Evolutionary conservation across 1,140 invertebrate species (phyloP).

Genomic region (Mesaphorura yosii): DNA sequence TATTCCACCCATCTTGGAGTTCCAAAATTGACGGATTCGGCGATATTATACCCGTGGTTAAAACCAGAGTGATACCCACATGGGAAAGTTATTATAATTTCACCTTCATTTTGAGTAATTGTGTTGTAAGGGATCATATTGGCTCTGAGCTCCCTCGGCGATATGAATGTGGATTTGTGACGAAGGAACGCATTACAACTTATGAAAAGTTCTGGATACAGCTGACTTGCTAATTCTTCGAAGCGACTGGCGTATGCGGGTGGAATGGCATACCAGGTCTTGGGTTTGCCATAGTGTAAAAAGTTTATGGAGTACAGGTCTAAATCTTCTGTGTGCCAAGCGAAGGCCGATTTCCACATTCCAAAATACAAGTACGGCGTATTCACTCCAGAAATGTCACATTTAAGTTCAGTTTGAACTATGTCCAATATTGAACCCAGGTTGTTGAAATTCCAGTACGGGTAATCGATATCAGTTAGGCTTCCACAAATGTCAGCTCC

Average conservation of each 20-base stretch:
- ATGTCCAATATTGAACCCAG: constrained; percentile 88
- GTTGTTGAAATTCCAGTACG: constrained; percentile 90
- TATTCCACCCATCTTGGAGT: constrained; percentile 95
- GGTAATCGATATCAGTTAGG: constrained; percentile 75
- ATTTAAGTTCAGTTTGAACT: constrained; percentile 88
- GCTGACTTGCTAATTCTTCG: constrained; percentile 80
- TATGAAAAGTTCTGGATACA: constrained; percentile 73
- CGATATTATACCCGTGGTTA: constrained; percentile 97
- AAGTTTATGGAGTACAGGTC: constrained; percentile 99
- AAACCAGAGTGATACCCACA: constrained; percentile 94
- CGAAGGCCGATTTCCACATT: constrained; percentile 99
- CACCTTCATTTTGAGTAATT: constrained; percentile 90
- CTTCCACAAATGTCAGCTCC: constrained; percentile 95
- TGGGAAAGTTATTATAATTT: constrained; percentile 99
- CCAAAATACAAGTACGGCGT: constrained; percentile 99
- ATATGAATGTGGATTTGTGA: constrained; percentile 97
- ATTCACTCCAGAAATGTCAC: constrained; percentile 94
- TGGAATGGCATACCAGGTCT: constrained; percentile 95
- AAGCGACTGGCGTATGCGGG: constrained; percentile 84
- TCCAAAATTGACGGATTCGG: constrained; percentile 98
- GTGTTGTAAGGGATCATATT: constrained; percentile 93
- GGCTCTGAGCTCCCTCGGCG: constrained; percentile 79
- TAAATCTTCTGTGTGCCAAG: constrained; percentile 99
- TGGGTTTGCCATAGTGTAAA: constrained; percentile 87
- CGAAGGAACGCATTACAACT: constrained; percentile 85